Evolutionary conservation across 2,797 vertebrate genomes (phyloP).

Genomic region (Ctenopoma kingsleyae): DNA sequence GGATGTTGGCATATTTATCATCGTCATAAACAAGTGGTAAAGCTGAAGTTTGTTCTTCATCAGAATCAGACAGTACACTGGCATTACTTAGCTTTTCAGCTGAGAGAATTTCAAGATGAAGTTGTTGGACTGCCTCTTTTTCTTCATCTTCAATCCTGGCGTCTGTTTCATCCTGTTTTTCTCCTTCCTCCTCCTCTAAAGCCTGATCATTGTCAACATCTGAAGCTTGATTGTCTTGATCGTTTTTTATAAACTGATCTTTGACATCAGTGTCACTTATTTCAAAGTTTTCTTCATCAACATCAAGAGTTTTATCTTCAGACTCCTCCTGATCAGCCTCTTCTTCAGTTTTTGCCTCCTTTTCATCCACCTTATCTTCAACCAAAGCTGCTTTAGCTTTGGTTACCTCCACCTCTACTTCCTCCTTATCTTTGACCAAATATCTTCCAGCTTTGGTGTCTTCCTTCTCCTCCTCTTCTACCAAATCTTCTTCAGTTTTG

Average conservation of each 20-base stretch:
- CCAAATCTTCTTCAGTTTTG: neutral
- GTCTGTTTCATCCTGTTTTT: slow-evolving; percentile 15
- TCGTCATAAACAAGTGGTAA: slow-evolving; percentile 8
- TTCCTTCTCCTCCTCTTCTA: neutral
- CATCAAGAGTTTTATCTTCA: slow-evolving; percentile 17
- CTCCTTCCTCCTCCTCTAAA: slow-evolving; percentile 16
- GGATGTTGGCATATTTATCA: slow-evolving; percentile 37
- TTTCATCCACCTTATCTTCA: neutral
- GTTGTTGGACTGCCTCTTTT: slow-evolving; percentile 23
- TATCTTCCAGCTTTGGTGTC: neutral
- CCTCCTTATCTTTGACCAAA: slow-evolving; percentile 4
- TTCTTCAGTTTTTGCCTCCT: neutral
- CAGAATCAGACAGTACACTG: slow-evolving; percentile 13
- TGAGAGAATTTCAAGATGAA: slow-evolving; percentile 33
- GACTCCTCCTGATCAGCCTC: neutral
- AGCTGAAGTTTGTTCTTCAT: slow-evolving; percentile 16
- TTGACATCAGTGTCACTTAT: slow-evolving; percentile 5
- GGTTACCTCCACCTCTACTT: neutral
- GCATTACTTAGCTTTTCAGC: slow-evolving; percentile 26
- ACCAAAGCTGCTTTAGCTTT: neutral
- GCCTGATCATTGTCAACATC: neutral
- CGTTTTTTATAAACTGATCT: slow-evolving; percentile 22
- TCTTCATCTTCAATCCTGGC: slow-evolving; percentile 19
- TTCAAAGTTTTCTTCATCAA: slow-evolving; percentile 20
- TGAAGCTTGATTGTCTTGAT: neutral